These are phyloP conservation scores for Leptoclinus maculatus DNA, from an alignment of 2,797 vertebrate species.

Conservation along the genomic window DNA sequence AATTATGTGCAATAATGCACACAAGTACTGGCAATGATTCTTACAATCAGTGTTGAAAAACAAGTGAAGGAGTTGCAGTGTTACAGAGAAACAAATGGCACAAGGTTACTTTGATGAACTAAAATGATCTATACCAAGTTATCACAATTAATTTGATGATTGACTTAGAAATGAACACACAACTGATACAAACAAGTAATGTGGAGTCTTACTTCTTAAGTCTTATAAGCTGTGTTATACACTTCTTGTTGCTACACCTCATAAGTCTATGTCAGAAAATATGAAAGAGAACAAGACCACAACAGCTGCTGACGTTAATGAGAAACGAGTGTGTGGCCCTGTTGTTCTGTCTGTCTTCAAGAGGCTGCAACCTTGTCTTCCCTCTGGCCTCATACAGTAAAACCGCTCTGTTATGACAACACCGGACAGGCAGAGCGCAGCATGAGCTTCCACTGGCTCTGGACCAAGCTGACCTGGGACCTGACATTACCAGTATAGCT, in stretches of 20 bases:
- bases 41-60: slow-evolving; percentile 17
- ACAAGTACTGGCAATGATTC: not conserved
- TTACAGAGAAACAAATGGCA: not conserved
- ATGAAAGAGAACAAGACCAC: slow-evolving; percentile 22
- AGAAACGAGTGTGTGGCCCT: slow-evolving; percentile 64
- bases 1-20: slow-evolving; percentile 31
- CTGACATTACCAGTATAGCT: slow-evolving; percentile 74
- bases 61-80: not conserved
- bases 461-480: slow-evolving; percentile 75
- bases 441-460: slow-evolving; percentile 70
- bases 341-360: slow-evolving; percentile 55
- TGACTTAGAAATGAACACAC: not conserved
- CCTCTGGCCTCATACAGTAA: slow-evolving; percentile 66
- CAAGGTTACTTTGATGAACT: not conserved
- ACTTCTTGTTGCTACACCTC: slow-evolving; percentile 13
- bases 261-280: slow-evolving; percentile 36
- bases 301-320: slow-evolving; percentile 48
- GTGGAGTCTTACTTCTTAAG: slow-evolving; percentile 10
- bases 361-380: slow-evolving; percentile 53
- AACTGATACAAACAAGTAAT: not conserved
- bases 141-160: not conserved
- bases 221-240: slow-evolving; percentile 1
- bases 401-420: slow-evolving; percentile 69
- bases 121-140: not conserved
- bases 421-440: slow-evolving; percentile 61